Percentiles rank a stretch among this genome's conserved stretches.
phyloP scores from a whole-genome alignment of 2,888 invertebrate species.

The Cheilosia vulpina region DNA sequence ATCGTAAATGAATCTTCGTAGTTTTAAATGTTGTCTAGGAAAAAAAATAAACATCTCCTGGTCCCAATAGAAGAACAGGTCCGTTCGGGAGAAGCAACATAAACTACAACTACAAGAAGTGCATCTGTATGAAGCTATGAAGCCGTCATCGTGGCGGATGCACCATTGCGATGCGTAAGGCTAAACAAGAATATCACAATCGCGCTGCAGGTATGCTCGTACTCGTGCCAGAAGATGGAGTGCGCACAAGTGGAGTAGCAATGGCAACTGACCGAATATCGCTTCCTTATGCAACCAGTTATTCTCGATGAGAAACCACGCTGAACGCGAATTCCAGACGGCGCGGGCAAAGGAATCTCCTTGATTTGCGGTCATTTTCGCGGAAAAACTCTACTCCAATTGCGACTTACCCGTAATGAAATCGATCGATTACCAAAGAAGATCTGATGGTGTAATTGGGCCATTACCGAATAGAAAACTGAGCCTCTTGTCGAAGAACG shows the following conservation, averaged over 20 bases:
- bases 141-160: conserved; percentile 44
- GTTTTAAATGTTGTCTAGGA: conserved; percentile 10
- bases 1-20: conserved; percentile 29
- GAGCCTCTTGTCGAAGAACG: not conserved
- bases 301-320: conserved; percentile 37
- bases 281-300: conserved; percentile 72
- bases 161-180: conserved; percentile 52
- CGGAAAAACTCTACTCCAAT: conserved; percentile 22
- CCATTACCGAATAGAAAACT: conserved; percentile 35
- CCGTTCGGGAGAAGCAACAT: conserved; percentile 5
- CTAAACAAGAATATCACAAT: conserved; percentile 5
- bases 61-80: conserved; percentile 48
- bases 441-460: conserved; percentile 24
- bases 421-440: conserved; percentile 40
- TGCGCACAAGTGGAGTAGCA: conserved; percentile 54
- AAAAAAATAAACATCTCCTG: conserved; percentile 10
- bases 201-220: not conserved
- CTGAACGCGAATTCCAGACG: not conserved
- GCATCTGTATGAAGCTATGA: conserved; percentile 38
- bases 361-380: conserved; percentile 58
- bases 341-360: conserved; percentile 29
- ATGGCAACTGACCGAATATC: conserved; percentile 30
- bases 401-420: conserved; percentile 29
- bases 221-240: conserved; percentile 43
- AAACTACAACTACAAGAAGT: not conserved